These are phyloP conservation scores for Trididemnum nubilum DNA, from an alignment of 23 tunicate species.

Conservation along the genomic window DNA sequence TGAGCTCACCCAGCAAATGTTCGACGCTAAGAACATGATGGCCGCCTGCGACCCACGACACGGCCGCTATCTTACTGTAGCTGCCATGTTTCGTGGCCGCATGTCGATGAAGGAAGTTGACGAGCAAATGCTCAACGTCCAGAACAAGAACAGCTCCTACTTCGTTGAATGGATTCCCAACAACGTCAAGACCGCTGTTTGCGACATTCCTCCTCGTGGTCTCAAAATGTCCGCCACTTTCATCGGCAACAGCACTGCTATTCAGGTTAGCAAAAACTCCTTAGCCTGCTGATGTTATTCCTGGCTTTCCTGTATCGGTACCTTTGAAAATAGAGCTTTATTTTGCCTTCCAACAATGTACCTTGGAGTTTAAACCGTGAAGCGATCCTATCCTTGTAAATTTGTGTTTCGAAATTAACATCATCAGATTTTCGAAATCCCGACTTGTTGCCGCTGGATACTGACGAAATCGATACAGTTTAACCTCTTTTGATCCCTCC, in stretches of 20 bases:
- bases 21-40: conserved; percentile 98
- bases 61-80: conserved; percentile 92
- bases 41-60: conserved; percentile 97
- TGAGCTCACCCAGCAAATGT: conserved; percentile 98
- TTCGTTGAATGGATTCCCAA: conserved; percentile 97
- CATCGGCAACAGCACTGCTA: conserved; percentile 94
- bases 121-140: conserved; percentile 93
- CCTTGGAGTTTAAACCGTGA: no score
- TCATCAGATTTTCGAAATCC: no score
- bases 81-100: conserved; percentile 97
- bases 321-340: no score
- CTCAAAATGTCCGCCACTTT: conserved; percentile 93
- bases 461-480: no score
- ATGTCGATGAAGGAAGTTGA: conserved; percentile 98
- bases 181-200: conserved; percentile 97
- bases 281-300: background rate
- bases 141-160: conserved; percentile 95
- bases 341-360: no score
- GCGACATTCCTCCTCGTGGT: conserved; percentile 95
- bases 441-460: no score
- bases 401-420: no score
- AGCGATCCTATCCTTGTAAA: no score
- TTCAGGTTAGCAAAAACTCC: conserved; percentile 58
- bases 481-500: background rate
- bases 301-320: background rate